phyloP scores from a whole-genome alignment of 2,888 invertebrate species.

The Micoletzkya japonica region DNA sequence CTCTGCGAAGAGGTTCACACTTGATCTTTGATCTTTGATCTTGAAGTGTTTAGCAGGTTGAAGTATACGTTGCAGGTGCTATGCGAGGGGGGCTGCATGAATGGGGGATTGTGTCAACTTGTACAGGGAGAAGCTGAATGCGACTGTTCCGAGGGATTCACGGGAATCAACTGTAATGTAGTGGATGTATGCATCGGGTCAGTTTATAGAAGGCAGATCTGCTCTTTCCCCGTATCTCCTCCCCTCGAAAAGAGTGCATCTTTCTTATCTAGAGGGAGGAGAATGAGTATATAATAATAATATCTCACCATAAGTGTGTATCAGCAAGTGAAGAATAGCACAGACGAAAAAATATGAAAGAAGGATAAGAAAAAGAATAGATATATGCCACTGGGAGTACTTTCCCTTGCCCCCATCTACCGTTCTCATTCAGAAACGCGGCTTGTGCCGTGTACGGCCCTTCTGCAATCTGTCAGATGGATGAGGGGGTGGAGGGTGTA shows the following conservation, averaged over 20 bases:
- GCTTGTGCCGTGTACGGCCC: constrained; percentile 20
- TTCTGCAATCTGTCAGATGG: constrained; percentile 9
- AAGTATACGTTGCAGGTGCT: constrained; percentile 30
- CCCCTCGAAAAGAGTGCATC: no score
- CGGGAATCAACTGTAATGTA: constrained; percentile 59
- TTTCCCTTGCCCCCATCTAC: no score
- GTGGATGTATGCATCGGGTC: constrained; percentile 57
- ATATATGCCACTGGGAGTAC: no score
- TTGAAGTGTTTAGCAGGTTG: no score
- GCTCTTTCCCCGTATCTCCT: background rate
- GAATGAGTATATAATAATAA: no score
- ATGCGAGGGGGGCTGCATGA: constrained; percentile 43
- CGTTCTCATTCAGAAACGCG: constrained; percentile 11
- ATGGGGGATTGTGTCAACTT: constrained; percentile 38
- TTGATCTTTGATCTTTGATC: background rate
- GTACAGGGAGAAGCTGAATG: constrained; percentile 30
- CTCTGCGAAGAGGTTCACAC: constrained; percentile 46
- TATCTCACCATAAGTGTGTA: no score
- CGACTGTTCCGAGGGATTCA: constrained; percentile 56
- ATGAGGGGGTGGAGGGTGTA: constrained; percentile 5
- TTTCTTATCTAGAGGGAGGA: no score
- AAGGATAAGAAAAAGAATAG: no score
- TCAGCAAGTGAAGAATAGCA: no score
- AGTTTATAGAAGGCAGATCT: constrained; percentile 29
- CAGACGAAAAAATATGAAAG: no score